Conservation (phyloP, 2,113 vertebrate species). For the Lophotis ruficrista region DNA sequence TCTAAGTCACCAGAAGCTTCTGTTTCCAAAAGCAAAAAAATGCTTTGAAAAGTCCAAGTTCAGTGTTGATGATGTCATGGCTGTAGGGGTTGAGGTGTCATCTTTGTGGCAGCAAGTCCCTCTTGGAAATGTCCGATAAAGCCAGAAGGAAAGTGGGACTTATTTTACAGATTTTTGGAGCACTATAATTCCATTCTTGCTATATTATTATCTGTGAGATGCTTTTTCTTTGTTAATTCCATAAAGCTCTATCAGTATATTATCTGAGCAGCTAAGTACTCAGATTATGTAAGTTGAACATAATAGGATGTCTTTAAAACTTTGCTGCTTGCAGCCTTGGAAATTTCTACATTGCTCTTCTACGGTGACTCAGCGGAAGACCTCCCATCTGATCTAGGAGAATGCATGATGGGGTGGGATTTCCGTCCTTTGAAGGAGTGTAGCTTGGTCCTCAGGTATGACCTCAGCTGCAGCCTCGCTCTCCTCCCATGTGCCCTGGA, state of each 20-base stretch:
- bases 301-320: slow-evolving; percentile 46
- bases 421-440: neutral
- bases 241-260: slow-evolving; percentile 16
- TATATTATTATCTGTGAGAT: neutral
- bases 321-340: slow-evolving; percentile 2
- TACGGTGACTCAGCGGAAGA: slow-evolving; percentile 28
- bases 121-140: neutral
- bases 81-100: neutral
- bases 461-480: neutral
- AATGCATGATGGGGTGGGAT: neutral
- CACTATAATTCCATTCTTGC: neutral
- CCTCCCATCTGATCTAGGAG: neutral
- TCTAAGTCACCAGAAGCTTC: neutral
- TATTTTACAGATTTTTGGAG: neutral
- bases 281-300: slow-evolving; percentile 42
- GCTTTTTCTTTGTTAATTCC: slow-evolving; percentile 14
- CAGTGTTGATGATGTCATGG: neutral
- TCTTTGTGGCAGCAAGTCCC: neutral
- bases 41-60: neutral
- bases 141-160: neutral
- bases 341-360: slow-evolving; percentile 12
- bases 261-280: slow-evolving; percentile 36
- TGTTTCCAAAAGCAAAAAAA: neutral
- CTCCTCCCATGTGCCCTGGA: neutral
- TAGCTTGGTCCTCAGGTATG: neutral